Percentiles rank a stretch among this genome's conserved stretches.
Conservation (phyloP, 2,888 invertebrate species). For the Nemotelus nigrinus region DNA sequence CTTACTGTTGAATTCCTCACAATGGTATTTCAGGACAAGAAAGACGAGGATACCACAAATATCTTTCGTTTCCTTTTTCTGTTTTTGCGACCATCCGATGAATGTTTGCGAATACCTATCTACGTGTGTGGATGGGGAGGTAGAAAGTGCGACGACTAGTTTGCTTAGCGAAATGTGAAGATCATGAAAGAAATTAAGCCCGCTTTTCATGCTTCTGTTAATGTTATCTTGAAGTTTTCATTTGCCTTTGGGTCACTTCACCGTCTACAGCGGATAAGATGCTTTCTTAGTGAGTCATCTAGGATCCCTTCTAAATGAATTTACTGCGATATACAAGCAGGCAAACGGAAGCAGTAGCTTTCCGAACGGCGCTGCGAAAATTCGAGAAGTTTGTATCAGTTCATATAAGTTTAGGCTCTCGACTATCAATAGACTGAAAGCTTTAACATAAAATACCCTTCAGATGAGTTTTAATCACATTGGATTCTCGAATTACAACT, state of each 20-base stretch:
- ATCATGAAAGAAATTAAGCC: slow-evolving; percentile 22
- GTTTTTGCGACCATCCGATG: background rate
- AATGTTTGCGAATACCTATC: background rate
- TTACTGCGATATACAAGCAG: too few relatives aligned
- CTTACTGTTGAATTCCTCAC: slow-evolving; percentile 26
- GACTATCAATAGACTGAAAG: too few relatives aligned
- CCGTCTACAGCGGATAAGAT: background rate
- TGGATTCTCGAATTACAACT: too few relatives aligned
- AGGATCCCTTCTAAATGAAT: too few relatives aligned
- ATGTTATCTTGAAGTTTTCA: slow-evolving; percentile 22
- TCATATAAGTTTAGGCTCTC: too few relatives aligned
- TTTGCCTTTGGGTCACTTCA: slow-evolving; percentile 2
- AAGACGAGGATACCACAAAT: slow-evolving; percentile 18
- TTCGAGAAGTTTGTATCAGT: too few relatives aligned
- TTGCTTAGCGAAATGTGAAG: slow-evolving; percentile 22
- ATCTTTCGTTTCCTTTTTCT: slow-evolving; percentile 12
- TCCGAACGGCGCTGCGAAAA: too few relatives aligned
- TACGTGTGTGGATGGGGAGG: background rate
- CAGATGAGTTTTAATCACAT: too few relatives aligned
- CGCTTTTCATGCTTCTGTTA: slow-evolving; percentile 12
- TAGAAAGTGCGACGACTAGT: slow-evolving; percentile 14
- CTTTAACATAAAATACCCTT: too few relatives aligned
- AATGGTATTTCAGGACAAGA: background rate
- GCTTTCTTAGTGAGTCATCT: too few relatives aligned
- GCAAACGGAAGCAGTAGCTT: too few relatives aligned